Conservation (phyloP, 2,113 vertebrate species). For the Panthera tigris region DNA sequence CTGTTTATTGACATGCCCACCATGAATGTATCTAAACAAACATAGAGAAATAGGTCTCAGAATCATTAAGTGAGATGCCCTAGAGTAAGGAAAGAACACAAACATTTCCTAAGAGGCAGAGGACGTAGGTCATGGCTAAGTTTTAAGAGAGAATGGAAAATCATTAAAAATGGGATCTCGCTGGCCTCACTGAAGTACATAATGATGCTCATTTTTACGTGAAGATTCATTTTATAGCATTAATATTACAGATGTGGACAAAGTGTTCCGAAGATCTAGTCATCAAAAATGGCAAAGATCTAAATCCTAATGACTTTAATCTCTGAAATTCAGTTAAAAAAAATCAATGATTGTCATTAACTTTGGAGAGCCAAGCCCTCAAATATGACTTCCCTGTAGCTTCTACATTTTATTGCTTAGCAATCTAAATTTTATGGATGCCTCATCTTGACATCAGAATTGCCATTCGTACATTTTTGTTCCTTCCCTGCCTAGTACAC, state of each 20-base stretch:
- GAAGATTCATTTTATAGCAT: constrained; percentile 10
- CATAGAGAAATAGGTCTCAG: constrained; percentile 17
- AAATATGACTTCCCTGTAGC: neutral
- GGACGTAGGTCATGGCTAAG: neutral
- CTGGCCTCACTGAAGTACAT: neutral
- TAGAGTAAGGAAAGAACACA: constrained; percentile 26
- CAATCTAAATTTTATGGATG: neutral
- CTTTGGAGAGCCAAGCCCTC: neutral
- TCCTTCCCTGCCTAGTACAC: neutral
- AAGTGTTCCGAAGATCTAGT: neutral
- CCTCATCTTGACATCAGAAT: constrained; percentile 5
- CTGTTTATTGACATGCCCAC: constrained; percentile 1
- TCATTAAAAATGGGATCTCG: constrained; percentile 6
- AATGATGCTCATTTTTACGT: neutral
- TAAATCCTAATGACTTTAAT: neutral
- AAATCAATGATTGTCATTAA: constrained; percentile 14
- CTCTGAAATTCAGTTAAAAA: constrained; percentile 44
- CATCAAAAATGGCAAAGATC: constrained; percentile 37
- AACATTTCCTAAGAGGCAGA: constrained; percentile 37
- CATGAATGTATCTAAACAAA: constrained; percentile 12
- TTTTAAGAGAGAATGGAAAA: neutral
- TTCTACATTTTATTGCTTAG: neutral
- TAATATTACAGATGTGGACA: neutral
- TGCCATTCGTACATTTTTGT: neutral
- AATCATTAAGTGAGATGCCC: neutral